These are phyloP conservation scores for Disparrhopalites patrizii DNA, from an alignment of 2,888 invertebrate genomes.

Conservation along the genomic window DNA sequence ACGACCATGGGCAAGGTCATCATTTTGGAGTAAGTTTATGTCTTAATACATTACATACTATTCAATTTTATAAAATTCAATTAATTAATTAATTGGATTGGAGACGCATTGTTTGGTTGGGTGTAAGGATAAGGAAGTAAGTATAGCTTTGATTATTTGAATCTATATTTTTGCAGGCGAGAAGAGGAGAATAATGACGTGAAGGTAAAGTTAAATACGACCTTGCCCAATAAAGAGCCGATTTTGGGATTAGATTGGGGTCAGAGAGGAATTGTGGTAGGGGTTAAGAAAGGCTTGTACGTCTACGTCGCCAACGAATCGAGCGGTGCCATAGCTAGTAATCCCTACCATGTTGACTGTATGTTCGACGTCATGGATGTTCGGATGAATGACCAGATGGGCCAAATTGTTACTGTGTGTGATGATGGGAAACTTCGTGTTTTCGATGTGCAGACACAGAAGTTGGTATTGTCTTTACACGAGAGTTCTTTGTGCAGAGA, in stretches of 20 bases:
- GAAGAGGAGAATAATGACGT: constrained; percentile 28
- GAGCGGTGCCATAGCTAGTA: neutral
- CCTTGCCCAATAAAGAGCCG: constrained; percentile 29
- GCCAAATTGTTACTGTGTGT: constrained; percentile 36
- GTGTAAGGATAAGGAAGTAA: neutral
- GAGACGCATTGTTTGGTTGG: neutral
- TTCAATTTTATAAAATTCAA: too few relatives aligned
- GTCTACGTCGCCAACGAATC: constrained; percentile 24
- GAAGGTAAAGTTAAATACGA: constrained; percentile 24
- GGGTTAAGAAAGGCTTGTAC: constrained; percentile 32
- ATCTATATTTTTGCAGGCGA: constrained; percentile 24
- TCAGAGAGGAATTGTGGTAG: constrained; percentile 33
- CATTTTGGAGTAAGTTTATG: constrained; percentile 34
- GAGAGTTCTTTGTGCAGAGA: constrained; percentile 34
- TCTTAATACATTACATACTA: too few relatives aligned
- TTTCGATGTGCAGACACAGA: constrained; percentile 38
- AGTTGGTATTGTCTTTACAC: constrained; percentile 25
- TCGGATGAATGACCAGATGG: constrained; percentile 17
- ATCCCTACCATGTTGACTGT: constrained; percentile 34
- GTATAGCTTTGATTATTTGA: constrained; percentile 6
- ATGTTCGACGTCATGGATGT: constrained; percentile 36
- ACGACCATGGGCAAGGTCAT: constrained; percentile 35
- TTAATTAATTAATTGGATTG: too few relatives aligned
- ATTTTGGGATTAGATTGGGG: constrained; percentile 42
- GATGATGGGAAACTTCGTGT: constrained; percentile 38